These are phyloP conservation scores for Hyalella azteca DNA, from an alignment of 2,888 invertebrate species.

Conservation along the genomic window DNA sequence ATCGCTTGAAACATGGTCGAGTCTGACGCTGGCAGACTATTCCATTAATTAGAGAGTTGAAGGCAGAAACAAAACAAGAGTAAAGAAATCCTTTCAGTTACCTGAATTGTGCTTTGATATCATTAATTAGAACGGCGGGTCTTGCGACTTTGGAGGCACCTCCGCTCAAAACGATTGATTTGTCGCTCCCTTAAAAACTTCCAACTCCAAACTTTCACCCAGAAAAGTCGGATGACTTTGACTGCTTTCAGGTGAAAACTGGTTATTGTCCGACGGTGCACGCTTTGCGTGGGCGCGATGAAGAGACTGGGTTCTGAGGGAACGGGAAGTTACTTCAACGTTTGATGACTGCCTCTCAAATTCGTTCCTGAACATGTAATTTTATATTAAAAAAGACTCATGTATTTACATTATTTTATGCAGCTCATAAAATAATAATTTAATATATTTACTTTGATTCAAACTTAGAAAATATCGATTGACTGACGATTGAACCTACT, in stretches of 20 bases:
- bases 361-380: too few relatives aligned
- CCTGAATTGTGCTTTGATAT: constrained; percentile 16
- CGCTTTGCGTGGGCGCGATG: neutral
- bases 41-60: constrained; percentile 30
- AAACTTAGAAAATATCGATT: too few relatives aligned
- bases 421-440: too few relatives aligned
- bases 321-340: too few relatives aligned
- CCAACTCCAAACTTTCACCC: neutral
- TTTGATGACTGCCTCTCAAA: too few relatives aligned
- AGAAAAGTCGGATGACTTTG: neutral
- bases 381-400: too few relatives aligned
- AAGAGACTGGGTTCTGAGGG: too few relatives aligned
- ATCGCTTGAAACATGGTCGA: constrained; percentile 28
- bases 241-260: neutral
- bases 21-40: neutral
- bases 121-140: constrained; percentile 24
- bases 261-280: neutral
- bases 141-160: neutral
- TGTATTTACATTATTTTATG: too few relatives aligned
- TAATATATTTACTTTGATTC: too few relatives aligned
- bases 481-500: too few relatives aligned
- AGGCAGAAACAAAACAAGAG: constrained; percentile 6
- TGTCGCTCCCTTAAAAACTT: neutral
- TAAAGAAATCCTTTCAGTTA: constrained; percentile 9
- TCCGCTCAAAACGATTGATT: constrained; percentile 13